Evolutionary conservation across 2,113 vertebrate genomes (phyloP).

Genomic region (Marmota flaviventris): DNA sequence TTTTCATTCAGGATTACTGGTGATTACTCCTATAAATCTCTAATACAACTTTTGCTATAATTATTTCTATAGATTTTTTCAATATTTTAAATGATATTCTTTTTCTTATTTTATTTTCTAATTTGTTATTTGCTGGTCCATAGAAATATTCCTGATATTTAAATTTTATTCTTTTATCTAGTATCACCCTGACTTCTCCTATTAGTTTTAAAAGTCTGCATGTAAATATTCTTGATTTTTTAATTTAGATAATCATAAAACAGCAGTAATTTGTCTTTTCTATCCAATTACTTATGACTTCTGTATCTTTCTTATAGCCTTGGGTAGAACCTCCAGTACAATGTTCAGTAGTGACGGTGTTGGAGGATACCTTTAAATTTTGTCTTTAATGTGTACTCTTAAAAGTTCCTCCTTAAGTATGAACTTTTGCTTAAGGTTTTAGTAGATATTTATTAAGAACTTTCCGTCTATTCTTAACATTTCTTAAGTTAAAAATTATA

Average conservation of each 20-base stretch:
- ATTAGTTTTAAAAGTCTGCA: neutral
- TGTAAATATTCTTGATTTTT: slow-evolving; percentile 20
- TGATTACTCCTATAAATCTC: neutral
- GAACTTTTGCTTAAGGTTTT: neutral
- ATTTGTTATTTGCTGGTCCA: neutral
- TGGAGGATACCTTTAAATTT: neutral
- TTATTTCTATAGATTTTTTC: slow-evolving; percentile 33
- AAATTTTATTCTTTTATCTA: slow-evolving; percentile 24
- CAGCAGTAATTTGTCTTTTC: neutral
- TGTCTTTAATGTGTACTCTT: neutral
- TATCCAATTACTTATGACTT: neutral
- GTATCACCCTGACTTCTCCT: neutral
- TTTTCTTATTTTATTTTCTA: slow-evolving; percentile 13
- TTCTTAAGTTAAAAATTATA: slow-evolving; percentile 14
- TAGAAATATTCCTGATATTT: neutral
- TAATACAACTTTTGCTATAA: neutral
- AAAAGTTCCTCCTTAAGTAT: neutral
- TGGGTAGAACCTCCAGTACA: neutral
- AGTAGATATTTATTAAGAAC: neutral
- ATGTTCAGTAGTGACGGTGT: neutral
- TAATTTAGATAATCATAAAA: neutral
- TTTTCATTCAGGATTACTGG: slow-evolving; percentile 28
- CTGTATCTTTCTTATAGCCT: neutral
- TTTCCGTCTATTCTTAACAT: slow-evolving; percentile 5
- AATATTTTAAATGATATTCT: neutral